Evolutionary conservation across 2,888 invertebrate species (phyloP).

Genomic region (Biston stratarius): DNA sequence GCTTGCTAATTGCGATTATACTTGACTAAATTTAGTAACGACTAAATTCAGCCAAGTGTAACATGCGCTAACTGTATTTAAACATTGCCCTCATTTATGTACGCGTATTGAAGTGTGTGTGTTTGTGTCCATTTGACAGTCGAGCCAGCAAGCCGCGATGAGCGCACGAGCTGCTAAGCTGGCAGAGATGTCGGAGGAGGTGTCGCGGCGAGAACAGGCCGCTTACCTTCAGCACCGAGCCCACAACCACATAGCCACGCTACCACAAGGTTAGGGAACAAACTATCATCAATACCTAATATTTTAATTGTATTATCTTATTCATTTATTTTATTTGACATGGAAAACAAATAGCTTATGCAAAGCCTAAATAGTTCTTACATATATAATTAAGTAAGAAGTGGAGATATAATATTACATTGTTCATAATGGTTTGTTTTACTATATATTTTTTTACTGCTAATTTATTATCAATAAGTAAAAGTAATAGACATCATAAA

Average conservation of each 20-base stretch:
- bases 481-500: no score
- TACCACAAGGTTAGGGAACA: constrained; percentile 36
- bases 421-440: no score
- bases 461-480: no score
- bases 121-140: constrained; percentile 10
- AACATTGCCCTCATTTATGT: neutral
- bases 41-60: no score
- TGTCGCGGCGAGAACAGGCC: constrained; percentile 87
- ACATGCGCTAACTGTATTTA: neutral
- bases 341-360: no score
- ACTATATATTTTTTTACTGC: no score
- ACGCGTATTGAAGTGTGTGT: neutral
- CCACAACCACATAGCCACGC: constrained; percentile 19
- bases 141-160: constrained; percentile 53
- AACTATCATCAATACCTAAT: neutral
- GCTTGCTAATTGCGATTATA: no score
- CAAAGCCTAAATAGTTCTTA: no score
- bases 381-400: no score
- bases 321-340: no score
- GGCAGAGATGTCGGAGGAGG: constrained; percentile 94
- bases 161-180: constrained; percentile 87
- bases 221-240: constrained; percentile 61
- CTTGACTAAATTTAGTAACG: no score
- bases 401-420: no score
- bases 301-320: neutral